Conservation (phyloP, 1,140 invertebrate species). For the Polyergus mexicanus region DNA sequence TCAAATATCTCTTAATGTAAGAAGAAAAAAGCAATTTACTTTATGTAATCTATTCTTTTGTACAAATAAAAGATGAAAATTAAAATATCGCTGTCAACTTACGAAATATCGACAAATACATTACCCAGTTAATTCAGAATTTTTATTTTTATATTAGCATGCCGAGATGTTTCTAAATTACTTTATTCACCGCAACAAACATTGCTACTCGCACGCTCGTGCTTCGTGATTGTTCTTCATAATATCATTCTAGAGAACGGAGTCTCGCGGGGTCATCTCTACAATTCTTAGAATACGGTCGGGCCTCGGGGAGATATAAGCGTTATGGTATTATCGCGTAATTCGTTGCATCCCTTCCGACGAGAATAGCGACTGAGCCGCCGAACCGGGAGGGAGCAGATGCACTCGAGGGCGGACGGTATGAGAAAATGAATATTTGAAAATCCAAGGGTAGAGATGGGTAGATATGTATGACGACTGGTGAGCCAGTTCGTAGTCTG, state of each 20-base stretch:
- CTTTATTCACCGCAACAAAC: not conserved
- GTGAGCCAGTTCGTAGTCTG: not conserved
- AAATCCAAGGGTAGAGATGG: slow-evolving; percentile 42
- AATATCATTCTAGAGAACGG: slow-evolving; percentile 26
- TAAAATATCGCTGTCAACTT: too few species aligned
- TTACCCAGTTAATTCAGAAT: too few species aligned
- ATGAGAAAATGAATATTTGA: slow-evolving; percentile 79
- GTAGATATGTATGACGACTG: slow-evolving; percentile 20
- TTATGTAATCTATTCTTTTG: too few species aligned
- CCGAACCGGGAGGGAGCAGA: slow-evolving; percentile 29
- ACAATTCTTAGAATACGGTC: slow-evolving; percentile 42
- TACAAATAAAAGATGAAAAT: too few species aligned
- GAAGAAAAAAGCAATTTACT: too few species aligned
- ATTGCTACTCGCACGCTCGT: not conserved
- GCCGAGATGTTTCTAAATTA: too few species aligned
- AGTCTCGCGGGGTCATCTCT: slow-evolving; percentile 49
- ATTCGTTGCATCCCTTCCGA: slow-evolving; percentile 68
- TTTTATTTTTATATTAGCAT: too few species aligned
- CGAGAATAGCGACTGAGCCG: slow-evolving; percentile 39
- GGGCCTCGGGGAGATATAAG: slow-evolving; percentile 45
- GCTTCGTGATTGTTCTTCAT: not conserved
- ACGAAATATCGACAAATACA: too few species aligned
- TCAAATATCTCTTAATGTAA: too few species aligned
- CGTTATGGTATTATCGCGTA: slow-evolving; percentile 68
- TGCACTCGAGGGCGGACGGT: slow-evolving; percentile 46